A percentile compares a stretch with the other conserved stretches of the same genome.
phyloP scores from a whole-genome alignment of 2,113 vertebrate species.

The Ploceus nigricollis region DNA sequence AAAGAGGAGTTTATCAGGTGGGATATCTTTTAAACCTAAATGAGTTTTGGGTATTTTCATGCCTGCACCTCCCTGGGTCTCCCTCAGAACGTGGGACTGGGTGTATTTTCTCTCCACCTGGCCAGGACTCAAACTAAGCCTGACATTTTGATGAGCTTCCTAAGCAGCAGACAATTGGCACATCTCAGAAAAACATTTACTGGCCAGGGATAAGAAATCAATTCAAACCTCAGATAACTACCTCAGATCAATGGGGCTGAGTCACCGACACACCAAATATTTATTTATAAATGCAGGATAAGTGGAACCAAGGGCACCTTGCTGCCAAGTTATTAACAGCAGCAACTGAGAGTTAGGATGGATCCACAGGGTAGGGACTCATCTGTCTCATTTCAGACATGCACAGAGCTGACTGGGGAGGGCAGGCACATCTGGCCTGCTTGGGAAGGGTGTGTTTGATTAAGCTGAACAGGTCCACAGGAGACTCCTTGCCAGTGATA shows the following conservation, averaged over 20 bases:
- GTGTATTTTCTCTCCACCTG: neutral
- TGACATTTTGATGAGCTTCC: slow-evolving; percentile 34
- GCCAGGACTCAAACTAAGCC: neutral
- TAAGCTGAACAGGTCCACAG: neutral
- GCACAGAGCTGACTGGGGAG: neutral
- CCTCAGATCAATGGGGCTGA: neutral
- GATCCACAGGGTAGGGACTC: neutral
- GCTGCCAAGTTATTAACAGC: slow-evolving; percentile 24
- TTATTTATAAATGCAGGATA: slow-evolving; percentile 23
- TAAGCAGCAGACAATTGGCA: neutral
- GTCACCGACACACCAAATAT: neutral
- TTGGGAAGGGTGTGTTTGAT: neutral
- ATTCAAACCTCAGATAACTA: slow-evolving; percentile 9
- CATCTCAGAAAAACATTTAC: slow-evolving; percentile 27
- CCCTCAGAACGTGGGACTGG: neutral
- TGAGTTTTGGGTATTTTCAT: neutral
- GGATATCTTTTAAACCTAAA: neutral
- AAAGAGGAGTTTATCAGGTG: neutral
- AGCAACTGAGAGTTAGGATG: neutral
- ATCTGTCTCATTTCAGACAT: neutral
- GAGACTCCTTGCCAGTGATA: neutral
- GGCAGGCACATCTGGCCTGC: slow-evolving; percentile 18
- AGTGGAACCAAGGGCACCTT: slow-evolving; percentile 49
- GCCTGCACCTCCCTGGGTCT: neutral
- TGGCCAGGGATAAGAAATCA: slow-evolving; percentile 24